These are phyloP conservation scores for Tridacna crocea DNA, from an alignment of 2,888 invertebrate species.

Conservation along the genomic window DNA sequence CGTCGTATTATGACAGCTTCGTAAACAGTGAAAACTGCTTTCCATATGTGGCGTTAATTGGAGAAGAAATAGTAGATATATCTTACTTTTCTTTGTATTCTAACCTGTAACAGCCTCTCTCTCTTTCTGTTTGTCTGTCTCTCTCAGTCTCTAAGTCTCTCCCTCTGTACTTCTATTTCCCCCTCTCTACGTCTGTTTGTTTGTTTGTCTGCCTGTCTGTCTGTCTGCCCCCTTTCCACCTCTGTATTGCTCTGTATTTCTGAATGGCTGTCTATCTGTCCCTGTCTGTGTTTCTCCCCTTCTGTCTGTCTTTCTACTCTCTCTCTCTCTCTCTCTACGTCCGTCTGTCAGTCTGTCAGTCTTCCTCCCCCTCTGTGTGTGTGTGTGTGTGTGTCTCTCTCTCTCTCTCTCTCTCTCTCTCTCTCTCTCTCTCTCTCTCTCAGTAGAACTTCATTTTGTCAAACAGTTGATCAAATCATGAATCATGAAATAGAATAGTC, in stretches of 20 bases:
- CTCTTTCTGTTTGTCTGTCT: background rate
- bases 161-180: background rate
- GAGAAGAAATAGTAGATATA: constrained; percentile 1
- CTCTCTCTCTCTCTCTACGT: background rate
- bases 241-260: background rate
- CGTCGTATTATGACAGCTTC: constrained; percentile 14
- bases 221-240: background rate
- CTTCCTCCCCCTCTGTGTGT: background rate
- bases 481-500: background rate
- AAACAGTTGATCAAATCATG: too few species aligned
- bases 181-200: background rate
- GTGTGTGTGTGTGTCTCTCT: background rate
- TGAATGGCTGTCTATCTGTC: background rate
- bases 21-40: background rate
- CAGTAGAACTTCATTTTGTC: too few species aligned
- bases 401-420: background rate
- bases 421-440: background rate
- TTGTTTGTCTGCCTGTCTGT: background rate
- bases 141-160: background rate
- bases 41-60: background rate
- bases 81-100: too few species aligned
- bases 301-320: background rate
- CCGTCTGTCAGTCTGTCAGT: background rate
- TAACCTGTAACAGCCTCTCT: background rate
- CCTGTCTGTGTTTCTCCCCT: background rate